Evolutionary conservation across 2,113 vertebrate species (phyloP).

Genomic region (Tursiops truncatus): DNA sequence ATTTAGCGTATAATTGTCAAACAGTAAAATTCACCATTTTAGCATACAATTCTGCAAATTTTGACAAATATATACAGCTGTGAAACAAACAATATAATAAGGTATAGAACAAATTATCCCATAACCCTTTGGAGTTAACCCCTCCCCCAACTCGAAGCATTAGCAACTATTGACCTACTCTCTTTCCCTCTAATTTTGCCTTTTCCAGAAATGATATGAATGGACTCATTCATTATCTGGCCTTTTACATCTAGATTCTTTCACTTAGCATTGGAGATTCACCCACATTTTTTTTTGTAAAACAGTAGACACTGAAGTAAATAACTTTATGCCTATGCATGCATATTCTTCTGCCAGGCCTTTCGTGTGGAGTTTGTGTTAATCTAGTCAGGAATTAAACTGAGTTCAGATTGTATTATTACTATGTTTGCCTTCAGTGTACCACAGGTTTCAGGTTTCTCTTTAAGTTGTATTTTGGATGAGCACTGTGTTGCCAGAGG

Average conservation of each 20-base stretch:
- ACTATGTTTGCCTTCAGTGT: background rate
- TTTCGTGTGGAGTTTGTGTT: background rate
- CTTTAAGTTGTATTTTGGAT: background rate
- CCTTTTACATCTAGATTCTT: background rate
- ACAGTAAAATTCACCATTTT: background rate
- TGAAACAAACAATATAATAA: background rate
- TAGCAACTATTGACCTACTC: background rate
- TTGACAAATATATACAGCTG: background rate
- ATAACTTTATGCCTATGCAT: background rate
- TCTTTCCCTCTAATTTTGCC: background rate
- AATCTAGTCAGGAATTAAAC: background rate
- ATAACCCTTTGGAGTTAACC: background rate
- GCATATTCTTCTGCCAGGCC: background rate
- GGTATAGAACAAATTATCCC: background rate
- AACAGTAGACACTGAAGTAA: background rate
- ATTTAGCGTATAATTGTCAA: background rate
- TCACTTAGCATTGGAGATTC: background rate
- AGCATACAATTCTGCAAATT: background rate
- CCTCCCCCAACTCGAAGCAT: background rate
- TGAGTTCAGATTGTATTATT: background rate
- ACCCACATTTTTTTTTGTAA: background rate
- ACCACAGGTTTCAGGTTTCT: background rate
- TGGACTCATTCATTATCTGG: background rate
- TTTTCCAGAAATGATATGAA: background rate
- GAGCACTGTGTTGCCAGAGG: background rate